phyloP scores from a whole-genome alignment of 1,140 invertebrate species.

The Drosophila biarmipes region DNA sequence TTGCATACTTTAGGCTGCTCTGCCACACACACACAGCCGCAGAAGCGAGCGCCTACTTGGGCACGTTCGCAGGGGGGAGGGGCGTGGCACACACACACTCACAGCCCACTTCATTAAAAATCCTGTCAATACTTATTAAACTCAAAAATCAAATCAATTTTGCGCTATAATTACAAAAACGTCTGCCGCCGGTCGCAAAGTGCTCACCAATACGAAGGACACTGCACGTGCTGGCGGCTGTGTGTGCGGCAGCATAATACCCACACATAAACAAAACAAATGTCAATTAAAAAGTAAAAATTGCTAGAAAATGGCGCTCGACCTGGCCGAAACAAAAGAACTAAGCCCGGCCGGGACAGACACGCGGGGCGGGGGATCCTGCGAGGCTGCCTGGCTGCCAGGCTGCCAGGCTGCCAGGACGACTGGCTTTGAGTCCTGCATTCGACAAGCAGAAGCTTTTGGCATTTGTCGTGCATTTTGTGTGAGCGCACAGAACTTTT shows the following conservation, averaged over 20 bases:
- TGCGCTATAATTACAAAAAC: slow-evolving; percentile 80
- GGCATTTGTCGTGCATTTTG: slow-evolving; percentile 64
- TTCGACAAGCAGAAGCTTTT: slow-evolving; percentile 55
- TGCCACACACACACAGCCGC: slow-evolving; percentile 5
- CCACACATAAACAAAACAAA: slow-evolving; percentile 64
- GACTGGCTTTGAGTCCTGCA: slow-evolving; percentile 40
- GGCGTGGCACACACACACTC: slow-evolving; percentile 4
- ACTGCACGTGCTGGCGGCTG: not conserved
- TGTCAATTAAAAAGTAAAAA: slow-evolving; percentile 82
- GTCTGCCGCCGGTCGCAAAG: slow-evolving; percentile 74
- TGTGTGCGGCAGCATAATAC: slow-evolving; percentile 1
- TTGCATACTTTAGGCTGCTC: slow-evolving; percentile 40
- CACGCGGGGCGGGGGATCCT: not conserved
- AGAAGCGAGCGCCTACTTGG: slow-evolving; percentile 21
- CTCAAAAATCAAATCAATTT: slow-evolving; percentile 83
- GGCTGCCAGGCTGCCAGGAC: slow-evolving; percentile 11
- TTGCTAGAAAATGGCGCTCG: slow-evolving; percentile 76
- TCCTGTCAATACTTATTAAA: slow-evolving; percentile 81
- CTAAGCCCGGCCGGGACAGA: slow-evolving; percentile 33
- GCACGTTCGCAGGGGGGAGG: slow-evolving; percentile 22
- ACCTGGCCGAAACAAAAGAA: slow-evolving; percentile 72
- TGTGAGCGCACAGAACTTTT: slow-evolving; percentile 62
- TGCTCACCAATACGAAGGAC: slow-evolving; percentile 46
- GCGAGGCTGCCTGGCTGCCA: no score
- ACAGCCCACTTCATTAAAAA: slow-evolving; percentile 70